Evolutionary conservation across 2,797 vertebrate species (phyloP).

Genomic region (Sebastes itinus): DNA sequence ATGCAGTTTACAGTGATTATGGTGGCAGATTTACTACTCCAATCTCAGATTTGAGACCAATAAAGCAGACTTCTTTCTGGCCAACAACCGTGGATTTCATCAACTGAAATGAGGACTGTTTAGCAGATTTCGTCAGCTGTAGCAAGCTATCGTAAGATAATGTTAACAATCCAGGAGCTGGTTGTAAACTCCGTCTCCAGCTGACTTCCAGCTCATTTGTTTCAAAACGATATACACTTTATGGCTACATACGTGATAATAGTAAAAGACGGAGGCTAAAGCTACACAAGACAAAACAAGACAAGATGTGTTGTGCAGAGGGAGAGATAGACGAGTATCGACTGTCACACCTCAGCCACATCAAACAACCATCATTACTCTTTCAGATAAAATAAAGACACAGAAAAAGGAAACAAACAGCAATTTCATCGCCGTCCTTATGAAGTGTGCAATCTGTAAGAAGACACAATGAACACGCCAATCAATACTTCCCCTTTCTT

Average conservation of each 20-base stretch:
- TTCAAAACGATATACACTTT: background rate
- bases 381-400: conserved; percentile 70
- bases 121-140: background rate
- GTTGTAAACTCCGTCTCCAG: background rate
- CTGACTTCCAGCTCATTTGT: background rate
- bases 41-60: no score
- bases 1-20: no score
- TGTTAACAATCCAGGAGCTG: background rate
- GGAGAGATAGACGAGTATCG: conserved; percentile 48
- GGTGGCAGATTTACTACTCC: no score
- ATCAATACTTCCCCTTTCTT: conserved; percentile 82
- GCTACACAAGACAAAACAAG: background rate
- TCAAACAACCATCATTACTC: conserved; percentile 74
- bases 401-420: conserved; percentile 73
- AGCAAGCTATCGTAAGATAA: background rate
- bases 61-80: no score
- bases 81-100: no score
- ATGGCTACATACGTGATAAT: background rate
- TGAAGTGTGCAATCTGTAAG: conserved; percentile 79
- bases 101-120: background rate
- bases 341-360: conserved; percentile 66
- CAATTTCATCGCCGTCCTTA: conserved; percentile 77
- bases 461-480: conserved; percentile 81
- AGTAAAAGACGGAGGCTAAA: background rate
- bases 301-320: background rate